Base-by-base conservation (phyloP, 2,888 invertebrate species). In the Frankliniella fusca region DNA sequence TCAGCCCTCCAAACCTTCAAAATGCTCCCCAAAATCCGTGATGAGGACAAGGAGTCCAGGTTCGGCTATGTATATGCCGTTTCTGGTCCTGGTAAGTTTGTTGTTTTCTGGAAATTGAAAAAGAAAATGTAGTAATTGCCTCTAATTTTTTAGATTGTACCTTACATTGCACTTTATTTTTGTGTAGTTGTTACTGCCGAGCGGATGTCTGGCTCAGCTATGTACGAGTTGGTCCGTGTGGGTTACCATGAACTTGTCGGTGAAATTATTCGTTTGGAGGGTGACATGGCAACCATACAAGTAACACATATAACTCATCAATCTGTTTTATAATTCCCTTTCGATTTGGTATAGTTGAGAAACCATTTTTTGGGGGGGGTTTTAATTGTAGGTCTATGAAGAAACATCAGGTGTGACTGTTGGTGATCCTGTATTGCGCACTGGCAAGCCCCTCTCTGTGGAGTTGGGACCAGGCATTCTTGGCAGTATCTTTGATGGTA, bases 241-340 rank as follows among this genome's bases (percentile, higher is more conserved):
- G 99, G 99, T 0, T 98, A 99, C 90, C 93, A 93, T 86, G 98
- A 99, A 89, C 91, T 99, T 87, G 99, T 99, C 23, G 99, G 99
- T 85, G 99, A 99, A 91, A 99, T 99, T 90, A 99, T 99, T 90
- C 94, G 99, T 90, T 92, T 99, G 84, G 99, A 99, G 90, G 98
- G 98, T 83, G 99, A 99, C 90, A 96, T 98, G 95, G 99, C 99
- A 84, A 99, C 99, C 86, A 99, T 99, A 89, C 99, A 99, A 93
- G 99, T 97, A 91, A 87, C 90, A 87, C 83, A 50, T 27, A 82
- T 54, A 20, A 23, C 80, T 80, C 28, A 48, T 50, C 48, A 50
- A 61, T 81, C 11, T 76, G 9, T 49, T 15, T 11, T 8, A 79
- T 49, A 18, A 27, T 0, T 70, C 20, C 38, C 0, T 28, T 48